phyloP scores from a whole-genome alignment of 2,888 invertebrate species.

The Drosophila seclusa region DNA sequence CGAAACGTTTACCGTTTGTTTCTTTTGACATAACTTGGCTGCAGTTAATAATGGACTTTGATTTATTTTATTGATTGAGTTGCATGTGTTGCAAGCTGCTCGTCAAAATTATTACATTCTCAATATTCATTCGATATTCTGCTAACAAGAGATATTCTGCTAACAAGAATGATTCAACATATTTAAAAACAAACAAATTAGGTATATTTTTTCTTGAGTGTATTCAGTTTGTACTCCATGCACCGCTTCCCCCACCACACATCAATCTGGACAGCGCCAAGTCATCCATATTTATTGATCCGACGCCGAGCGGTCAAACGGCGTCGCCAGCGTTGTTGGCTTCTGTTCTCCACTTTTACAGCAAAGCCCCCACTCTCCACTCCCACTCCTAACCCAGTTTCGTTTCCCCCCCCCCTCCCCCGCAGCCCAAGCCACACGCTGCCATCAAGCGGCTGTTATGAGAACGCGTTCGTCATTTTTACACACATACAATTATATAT shows the following conservation, averaged over 20 bases:
- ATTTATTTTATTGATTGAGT: background rate
- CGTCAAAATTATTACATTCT: background rate
- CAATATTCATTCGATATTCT: background rate
- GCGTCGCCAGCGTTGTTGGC: constrained; percentile 61
- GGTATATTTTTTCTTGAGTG: background rate
- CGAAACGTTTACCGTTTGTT: background rate
- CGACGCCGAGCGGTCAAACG: constrained; percentile 60
- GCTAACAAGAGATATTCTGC: too few relatives aligned
- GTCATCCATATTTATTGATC: constrained; percentile 80
- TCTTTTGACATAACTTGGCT: background rate
- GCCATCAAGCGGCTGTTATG: constrained; percentile 14
- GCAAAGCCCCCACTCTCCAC: background rate
- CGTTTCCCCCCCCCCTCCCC: too few relatives aligned
- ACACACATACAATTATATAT: background rate
- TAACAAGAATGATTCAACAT: too few relatives aligned
- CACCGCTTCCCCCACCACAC: constrained; percentile 9
- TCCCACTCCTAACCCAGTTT: constrained; percentile 1
- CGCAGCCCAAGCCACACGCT: background rate
- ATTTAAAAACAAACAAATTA: background rate
- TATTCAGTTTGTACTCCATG: constrained; percentile 3
- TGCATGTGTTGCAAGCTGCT: background rate
- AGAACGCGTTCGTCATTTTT: constrained; percentile 45
- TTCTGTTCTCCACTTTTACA: constrained; percentile 44
- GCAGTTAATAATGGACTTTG: background rate
- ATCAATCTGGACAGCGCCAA: constrained; percentile 76